These are phyloP conservation scores for Hozukius guyotensis DNA, from an alignment of 2,797 vertebrate genomes.

Conservation along the genomic window DNA sequence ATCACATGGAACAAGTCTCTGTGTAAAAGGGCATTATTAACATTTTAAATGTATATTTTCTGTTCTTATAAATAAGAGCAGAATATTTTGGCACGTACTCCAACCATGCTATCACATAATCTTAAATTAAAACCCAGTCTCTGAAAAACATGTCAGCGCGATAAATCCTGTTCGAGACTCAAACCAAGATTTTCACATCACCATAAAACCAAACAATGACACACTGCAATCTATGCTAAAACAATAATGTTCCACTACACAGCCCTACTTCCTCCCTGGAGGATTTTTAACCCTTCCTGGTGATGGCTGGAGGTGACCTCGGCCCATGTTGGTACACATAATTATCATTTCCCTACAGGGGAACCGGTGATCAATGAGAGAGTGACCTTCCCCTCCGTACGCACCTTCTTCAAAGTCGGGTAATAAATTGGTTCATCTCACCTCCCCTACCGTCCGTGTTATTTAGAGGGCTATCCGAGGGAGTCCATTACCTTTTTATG, in stretches of 20 bases:
- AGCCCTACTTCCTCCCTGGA: neutral
- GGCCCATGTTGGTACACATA: slow-evolving; percentile 57
- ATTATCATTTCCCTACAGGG: slow-evolving; percentile 65
- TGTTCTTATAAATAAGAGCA: no score
- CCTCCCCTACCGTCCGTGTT: slow-evolving; percentile 64
- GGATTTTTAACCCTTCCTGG: slow-evolving; percentile 11
- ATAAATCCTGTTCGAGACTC: neutral
- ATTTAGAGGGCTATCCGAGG: slow-evolving; percentile 78
- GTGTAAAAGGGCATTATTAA: neutral
- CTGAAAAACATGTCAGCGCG: neutral
- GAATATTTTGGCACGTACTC: neutral
- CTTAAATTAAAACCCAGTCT: neutral
- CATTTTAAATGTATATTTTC: neutral
- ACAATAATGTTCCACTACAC: neutral
- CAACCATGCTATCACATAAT: no score
- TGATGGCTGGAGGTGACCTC: slow-evolving; percentile 60
- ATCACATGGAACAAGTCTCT: no score
- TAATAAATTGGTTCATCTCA: slow-evolving; percentile 77
- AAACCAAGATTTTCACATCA: neutral
- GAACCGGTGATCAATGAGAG: slow-evolving; percentile 70
- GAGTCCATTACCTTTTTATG: slow-evolving; percentile 84
- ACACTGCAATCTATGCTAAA: neutral
- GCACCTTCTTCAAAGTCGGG: slow-evolving; percentile 60
- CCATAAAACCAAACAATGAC: slow-evolving; percentile 1
- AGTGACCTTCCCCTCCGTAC: slow-evolving; percentile 68